phyloP scores from a whole-genome alignment of 2,888 invertebrate genomes.

The Rotaria magnacalcarata region DNA sequence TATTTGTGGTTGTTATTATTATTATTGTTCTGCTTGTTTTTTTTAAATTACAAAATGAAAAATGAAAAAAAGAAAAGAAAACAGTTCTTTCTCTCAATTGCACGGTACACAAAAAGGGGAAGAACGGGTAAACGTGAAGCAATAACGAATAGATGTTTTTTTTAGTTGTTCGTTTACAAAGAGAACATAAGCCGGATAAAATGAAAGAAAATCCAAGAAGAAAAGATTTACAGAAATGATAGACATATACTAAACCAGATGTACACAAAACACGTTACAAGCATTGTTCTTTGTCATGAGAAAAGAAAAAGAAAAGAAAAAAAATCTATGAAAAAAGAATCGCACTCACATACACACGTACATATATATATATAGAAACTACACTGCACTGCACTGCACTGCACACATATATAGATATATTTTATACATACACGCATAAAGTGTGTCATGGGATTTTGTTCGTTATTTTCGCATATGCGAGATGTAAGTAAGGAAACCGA shows the following conservation, averaged over 20 bases:
- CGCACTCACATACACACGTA: not conserved
- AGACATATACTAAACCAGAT: constrained; percentile 7
- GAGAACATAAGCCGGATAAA: constrained; percentile 2
- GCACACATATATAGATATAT: constrained; percentile 18
- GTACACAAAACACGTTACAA: not conserved
- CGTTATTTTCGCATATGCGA: not conserved
- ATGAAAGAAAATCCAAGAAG: not conserved
- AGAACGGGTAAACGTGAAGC: constrained; percentile 8
- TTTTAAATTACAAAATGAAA: not conserved
- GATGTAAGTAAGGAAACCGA: constrained; percentile 14
- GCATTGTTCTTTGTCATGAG: constrained; percentile 29
- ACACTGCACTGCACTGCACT: constrained; percentile 28
- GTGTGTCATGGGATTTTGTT: constrained; percentile 31
- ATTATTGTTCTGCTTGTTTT: not conserved
- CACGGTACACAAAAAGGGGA: not conserved
- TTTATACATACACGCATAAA: not conserved
- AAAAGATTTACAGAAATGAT: not conserved
- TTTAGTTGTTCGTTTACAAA: not conserved
- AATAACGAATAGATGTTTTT: constrained; percentile 21
- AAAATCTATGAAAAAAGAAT: not conserved
- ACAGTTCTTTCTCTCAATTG: not conserved
- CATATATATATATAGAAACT: not conserved
- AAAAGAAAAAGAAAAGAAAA: not conserved
- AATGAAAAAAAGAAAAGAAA: not conserved
- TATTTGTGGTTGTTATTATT: not conserved